These are phyloP conservation scores for Merluccius polli DNA, from an alignment of 2,797 vertebrate genomes.

Conservation along the genomic window DNA sequence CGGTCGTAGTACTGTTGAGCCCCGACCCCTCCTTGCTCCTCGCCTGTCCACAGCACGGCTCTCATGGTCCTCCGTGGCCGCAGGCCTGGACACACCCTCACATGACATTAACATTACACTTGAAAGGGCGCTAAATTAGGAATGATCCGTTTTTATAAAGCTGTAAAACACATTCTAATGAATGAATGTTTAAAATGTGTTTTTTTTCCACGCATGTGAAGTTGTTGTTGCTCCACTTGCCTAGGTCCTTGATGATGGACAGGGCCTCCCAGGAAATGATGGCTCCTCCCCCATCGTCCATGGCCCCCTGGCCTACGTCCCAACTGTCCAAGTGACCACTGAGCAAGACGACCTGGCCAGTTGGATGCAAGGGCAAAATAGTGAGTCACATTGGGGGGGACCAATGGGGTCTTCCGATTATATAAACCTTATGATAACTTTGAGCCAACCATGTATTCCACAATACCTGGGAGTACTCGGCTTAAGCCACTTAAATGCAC, in stretches of 20 bases:
- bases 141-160: too few relatives aligned
- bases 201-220: background rate
- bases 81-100: constrained; percentile 60
- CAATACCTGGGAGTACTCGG: too few relatives aligned
- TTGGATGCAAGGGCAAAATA: too few relatives aligned
- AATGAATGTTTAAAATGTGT: too few relatives aligned
- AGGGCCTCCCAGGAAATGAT: constrained; percentile 96
- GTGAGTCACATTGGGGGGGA: too few relatives aligned
- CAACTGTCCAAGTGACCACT: constrained; percentile 98
- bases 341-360: constrained; percentile 83
- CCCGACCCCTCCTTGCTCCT: constrained; percentile 88
- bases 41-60: constrained; percentile 87
- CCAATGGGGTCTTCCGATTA: too few relatives aligned
- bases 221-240: constrained; percentile 65
- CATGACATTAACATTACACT: background rate
- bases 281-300: constrained; percentile 93
- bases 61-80: constrained; percentile 89
- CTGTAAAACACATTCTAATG: background rate
- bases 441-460: too few relatives aligned
- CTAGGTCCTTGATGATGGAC: constrained; percentile 89
- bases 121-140: background rate
- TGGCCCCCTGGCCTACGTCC: constrained; percentile 94
- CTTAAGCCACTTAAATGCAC: too few relatives aligned
- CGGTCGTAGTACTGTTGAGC: constrained; percentile 81
- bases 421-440: too few relatives aligned